phyloP scores from a whole-genome alignment of 2,113 vertebrate species.

The Stigmatopora nigra region DNA sequence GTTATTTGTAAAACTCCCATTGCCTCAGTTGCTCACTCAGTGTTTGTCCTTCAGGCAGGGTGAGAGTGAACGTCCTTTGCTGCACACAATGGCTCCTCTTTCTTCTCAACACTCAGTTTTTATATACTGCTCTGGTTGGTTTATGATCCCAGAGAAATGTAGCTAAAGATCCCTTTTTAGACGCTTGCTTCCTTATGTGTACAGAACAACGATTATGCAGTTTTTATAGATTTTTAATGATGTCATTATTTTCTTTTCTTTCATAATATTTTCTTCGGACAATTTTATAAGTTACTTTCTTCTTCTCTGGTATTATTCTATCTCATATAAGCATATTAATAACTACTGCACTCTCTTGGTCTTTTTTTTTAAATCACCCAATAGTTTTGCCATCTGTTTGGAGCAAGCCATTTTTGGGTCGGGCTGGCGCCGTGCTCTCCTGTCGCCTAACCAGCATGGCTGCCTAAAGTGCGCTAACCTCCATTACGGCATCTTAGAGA shows the following conservation, averaged over 20 bases:
- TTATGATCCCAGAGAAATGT: neutral
- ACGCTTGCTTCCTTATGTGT: constrained; percentile 1
- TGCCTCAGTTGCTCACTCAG: constrained; percentile 26
- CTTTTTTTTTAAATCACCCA: no score
- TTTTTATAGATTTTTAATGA: constrained; percentile 32
- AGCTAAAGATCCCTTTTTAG: neutral
- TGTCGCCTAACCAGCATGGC: no score
- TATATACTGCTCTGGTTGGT: constrained; percentile 3
- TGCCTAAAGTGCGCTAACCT: no score
- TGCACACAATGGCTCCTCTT: constrained; percentile 17
- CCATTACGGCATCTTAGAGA: no score
- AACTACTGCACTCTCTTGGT: no score
- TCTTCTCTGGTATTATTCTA: neutral
- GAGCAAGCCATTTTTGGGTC: no score
- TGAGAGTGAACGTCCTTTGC: constrained; percentile 13
- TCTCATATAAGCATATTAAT: neutral
- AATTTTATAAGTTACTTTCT: constrained; percentile 10
- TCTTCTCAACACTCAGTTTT: neutral
- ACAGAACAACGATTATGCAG: constrained; percentile 30
- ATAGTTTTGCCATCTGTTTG: no score
- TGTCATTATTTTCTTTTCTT: constrained; percentile 16
- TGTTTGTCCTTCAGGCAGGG: constrained; percentile 20
- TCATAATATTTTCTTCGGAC: constrained; percentile 18
- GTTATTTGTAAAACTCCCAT: constrained; percentile 33
- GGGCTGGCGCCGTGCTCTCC: no score